Evolutionary conservation across 2,797 vertebrate species (phyloP).

Genomic region (Enoplosus armatus): DNA sequence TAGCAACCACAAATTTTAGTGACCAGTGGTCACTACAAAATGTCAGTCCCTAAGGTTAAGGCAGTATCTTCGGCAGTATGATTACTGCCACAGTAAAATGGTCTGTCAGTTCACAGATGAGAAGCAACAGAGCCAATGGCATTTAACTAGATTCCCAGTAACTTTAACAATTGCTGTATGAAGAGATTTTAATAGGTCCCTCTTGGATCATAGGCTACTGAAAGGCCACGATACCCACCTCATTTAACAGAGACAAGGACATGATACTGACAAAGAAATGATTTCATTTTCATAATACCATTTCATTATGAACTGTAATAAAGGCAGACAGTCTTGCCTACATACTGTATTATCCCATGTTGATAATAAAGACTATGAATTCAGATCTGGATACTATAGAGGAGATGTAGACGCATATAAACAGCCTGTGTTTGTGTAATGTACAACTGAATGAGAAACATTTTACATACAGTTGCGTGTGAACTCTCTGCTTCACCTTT

Average conservation of each 20-base stretch:
- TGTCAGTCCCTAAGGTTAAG: slow-evolving; percentile 66
- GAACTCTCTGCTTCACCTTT: neutral
- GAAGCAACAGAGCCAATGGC: slow-evolving; percentile 76
- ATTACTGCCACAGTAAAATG: slow-evolving; percentile 70
- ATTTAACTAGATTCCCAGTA: slow-evolving; percentile 77
- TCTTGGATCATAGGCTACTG: slow-evolving; percentile 73
- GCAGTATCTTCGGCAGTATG: slow-evolving; percentile 58
- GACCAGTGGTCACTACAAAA: slow-evolving; percentile 57
- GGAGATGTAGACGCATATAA: neutral
- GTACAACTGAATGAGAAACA: slow-evolving; percentile 2
- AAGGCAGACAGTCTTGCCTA: slow-evolving; percentile 42
- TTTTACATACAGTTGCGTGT: slow-evolving; percentile 5
- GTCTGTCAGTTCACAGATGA: slow-evolving; percentile 75
- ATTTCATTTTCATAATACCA: slow-evolving; percentile 63
- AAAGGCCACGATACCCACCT: slow-evolving; percentile 76
- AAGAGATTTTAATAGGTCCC: slow-evolving; percentile 82
- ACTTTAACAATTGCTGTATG: slow-evolving; percentile 78
- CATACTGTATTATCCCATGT: slow-evolving; percentile 3
- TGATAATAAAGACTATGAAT: slow-evolving; percentile 35
- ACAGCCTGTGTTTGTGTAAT: neutral
- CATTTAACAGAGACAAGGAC: slow-evolving; percentile 77
- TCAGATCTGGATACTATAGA: neutral
- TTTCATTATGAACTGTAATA: slow-evolving; percentile 59
- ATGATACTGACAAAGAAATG: slow-evolving; percentile 53
- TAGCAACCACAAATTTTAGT: slow-evolving; percentile 42